These are phyloP conservation scores for Atlantisia rogersi DNA, from an alignment of 2,113 vertebrate species.

Conservation along the genomic window DNA sequence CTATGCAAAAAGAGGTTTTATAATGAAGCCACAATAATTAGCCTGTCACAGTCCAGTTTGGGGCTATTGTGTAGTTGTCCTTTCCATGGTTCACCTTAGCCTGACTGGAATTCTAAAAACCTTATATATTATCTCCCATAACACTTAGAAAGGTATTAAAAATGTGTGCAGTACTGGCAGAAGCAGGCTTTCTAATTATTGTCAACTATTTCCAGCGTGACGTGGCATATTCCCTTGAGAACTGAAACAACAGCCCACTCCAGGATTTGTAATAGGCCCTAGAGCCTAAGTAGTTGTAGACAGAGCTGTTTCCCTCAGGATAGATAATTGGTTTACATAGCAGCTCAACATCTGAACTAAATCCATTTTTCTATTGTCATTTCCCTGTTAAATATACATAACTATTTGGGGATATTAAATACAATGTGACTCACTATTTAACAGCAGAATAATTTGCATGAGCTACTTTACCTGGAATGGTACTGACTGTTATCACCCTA, in stretches of 20 bases:
- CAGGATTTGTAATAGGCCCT: conserved; percentile 85
- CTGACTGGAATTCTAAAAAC: conserved; percentile 89
- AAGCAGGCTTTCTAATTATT: conserved; percentile 87
- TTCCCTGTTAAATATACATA: conserved; percentile 78
- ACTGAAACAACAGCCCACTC: conserved; percentile 81
- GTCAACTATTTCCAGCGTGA: conserved; percentile 85
- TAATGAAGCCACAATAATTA: conserved; percentile 97
- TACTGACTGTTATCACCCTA: conserved; percentile 69
- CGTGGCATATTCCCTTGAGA: conserved; percentile 85
- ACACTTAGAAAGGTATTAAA: conserved; percentile 86
- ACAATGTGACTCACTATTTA: conserved; percentile 69
- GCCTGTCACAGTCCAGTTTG: conserved; percentile 96
- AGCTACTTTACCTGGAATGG: conserved; percentile 74
- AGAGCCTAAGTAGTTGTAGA: conserved; percentile 85
- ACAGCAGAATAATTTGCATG: conserved; percentile 74
- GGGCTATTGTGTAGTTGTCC: conserved; percentile 93
- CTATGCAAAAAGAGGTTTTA: conserved; percentile 97
- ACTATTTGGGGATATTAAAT: conserved; percentile 78
- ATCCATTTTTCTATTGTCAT: conserved; percentile 76
- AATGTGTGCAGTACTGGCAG: conserved; percentile 82
- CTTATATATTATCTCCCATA: conserved; percentile 86
- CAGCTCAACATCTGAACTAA: conserved; percentile 82
- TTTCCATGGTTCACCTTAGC: conserved; percentile 86
- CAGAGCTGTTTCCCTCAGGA: conserved; percentile 82
- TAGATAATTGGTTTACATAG: conserved; percentile 87